Percentiles rank a stretch among this genome's conserved stretches.
These are phyloP conservation scores for Micromesistius poutassou DNA, from an alignment of 2,797 vertebrate genomes.

Conservation along the genomic window DNA sequence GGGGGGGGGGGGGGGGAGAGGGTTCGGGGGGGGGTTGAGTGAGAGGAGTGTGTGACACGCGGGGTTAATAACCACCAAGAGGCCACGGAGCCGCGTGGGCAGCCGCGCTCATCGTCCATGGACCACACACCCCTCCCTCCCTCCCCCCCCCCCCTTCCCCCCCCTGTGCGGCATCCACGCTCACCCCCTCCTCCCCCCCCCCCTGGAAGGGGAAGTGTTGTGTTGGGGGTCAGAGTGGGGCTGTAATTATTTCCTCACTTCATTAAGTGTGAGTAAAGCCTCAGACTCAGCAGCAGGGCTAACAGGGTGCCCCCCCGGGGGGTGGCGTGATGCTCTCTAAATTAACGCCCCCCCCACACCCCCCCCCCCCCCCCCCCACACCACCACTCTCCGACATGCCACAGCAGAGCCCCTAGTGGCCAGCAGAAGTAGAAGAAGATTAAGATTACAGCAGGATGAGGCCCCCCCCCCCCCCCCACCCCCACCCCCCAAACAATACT, in stretches of 20 bases:
- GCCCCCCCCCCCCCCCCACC: too few species aligned
- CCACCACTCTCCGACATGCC: slow-evolving; percentile 58
- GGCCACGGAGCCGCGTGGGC: slow-evolving; percentile 48
- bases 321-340: slow-evolving; percentile 76
- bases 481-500: slow-evolving; percentile 52
- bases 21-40: slow-evolving; percentile 13
- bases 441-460: slow-evolving; percentile 72
- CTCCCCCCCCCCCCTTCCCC: slow-evolving; percentile 50
- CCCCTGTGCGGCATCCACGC: slow-evolving; percentile 61
- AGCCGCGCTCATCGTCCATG: slow-evolving; percentile 59
- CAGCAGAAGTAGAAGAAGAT: not conserved
- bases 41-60: slow-evolving; percentile 42
- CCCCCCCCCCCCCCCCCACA: too few species aligned
- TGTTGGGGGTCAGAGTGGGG: slow-evolving; percentile 74
- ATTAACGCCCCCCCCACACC: slow-evolving; percentile 60
- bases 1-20: not conserved
- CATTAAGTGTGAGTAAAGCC: slow-evolving; percentile 79
- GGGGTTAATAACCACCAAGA: slow-evolving; percentile 64
- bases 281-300: slow-evolving; percentile 74
- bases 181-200: not conserved
- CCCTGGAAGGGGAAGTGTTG: slow-evolving; percentile 55
- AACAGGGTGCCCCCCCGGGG: slow-evolving; percentile 76
- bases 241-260: slow-evolving; percentile 83
- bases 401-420: slow-evolving; percentile 50
- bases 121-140: slow-evolving; percentile 37